phyloP scores from a whole-genome alignment of 2,888 invertebrate genomes.

The Lysandra coridon region DNA sequence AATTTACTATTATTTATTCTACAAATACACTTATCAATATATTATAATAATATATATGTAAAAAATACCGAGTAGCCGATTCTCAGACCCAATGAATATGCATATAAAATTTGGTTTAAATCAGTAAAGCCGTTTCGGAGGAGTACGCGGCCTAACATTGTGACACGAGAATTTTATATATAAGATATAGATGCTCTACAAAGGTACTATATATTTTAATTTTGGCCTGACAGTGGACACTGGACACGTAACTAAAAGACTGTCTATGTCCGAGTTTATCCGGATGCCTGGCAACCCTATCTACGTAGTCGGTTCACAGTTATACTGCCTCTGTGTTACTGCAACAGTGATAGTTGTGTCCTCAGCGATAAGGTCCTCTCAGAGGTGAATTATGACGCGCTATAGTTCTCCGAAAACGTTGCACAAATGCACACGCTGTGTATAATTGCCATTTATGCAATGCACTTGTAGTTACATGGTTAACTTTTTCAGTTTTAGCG shows the following conservation, averaged over 20 bases:
- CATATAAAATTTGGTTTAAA: no score
- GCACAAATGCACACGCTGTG: not conserved
- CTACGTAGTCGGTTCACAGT: not conserved
- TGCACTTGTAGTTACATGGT: not conserved
- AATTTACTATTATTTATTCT: no score
- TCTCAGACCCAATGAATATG: no score
- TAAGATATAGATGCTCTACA: no score
- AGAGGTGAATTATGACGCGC: not conserved
- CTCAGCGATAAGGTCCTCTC: not conserved
- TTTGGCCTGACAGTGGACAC: no score
- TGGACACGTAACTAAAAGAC: not conserved
- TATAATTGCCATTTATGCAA: not conserved
- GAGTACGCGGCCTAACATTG: no score
- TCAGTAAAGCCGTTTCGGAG: no score
- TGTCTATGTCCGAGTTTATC: not conserved
- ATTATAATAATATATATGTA: no score
- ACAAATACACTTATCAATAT: no score
- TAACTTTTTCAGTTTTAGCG: not conserved
- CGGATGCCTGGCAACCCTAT: not conserved
- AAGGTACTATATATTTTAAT: no score
- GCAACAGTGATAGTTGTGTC: not conserved
- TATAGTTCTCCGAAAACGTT: not conserved
- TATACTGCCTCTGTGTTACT: not conserved
- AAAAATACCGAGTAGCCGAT: no score
- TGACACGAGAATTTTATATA: no score